Evolutionary conservation across 2,888 invertebrate genomes (phyloP), one percentile per base, ranked within the genome.

Genomic region (Smittia sp.): DNA sequence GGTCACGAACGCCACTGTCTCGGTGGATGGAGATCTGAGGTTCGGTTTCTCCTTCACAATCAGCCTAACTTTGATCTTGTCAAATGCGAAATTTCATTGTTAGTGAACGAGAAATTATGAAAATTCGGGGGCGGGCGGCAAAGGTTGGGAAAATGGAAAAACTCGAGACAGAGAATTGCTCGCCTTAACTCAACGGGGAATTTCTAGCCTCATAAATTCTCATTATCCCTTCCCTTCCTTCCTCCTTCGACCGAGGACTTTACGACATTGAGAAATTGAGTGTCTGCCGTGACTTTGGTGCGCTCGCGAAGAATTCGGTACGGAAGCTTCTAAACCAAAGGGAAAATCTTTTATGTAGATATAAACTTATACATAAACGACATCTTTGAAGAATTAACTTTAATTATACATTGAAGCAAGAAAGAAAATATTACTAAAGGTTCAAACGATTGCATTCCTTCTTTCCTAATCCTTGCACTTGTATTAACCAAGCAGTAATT

Each of bases 11-110:
- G 13, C 18, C 4, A 46, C 15, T n/a, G n/a, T n/a, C n/a, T n/a
- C n/a, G n/a, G n/a, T n/a, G n/a, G 46, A n/a, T 15, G 46, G n/a
- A 46, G 2, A 46, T 46, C 46, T 46, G 39, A 7, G n/a, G 52
- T 52, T 9, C 52, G 52, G 52, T 69, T 70, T 70, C 25, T 69
- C 41, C 2, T 70, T 70, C 69, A 70, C 69, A 70, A 70, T 70
- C 69, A 70, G 69, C 69, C 69, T 70, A 70, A 70, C 69, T 18
- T 70, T 52, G 69, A 52, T 58, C 58, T 58, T 18, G 22, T 7
- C 58, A 20, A 22, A 13, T 6, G n/a, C n/a, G n/a, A 46, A 46
- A 46, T 46, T 46, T 46, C 46, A 46, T 11, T 58, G 68, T 68
- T 68, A 41, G 68, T 68, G 68, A 41, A 68, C 15, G 39, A 68